These are phyloP conservation scores for Sinosuthora webbiana DNA, from an alignment of 2,113 vertebrate genomes.

Conservation along the genomic window DNA sequence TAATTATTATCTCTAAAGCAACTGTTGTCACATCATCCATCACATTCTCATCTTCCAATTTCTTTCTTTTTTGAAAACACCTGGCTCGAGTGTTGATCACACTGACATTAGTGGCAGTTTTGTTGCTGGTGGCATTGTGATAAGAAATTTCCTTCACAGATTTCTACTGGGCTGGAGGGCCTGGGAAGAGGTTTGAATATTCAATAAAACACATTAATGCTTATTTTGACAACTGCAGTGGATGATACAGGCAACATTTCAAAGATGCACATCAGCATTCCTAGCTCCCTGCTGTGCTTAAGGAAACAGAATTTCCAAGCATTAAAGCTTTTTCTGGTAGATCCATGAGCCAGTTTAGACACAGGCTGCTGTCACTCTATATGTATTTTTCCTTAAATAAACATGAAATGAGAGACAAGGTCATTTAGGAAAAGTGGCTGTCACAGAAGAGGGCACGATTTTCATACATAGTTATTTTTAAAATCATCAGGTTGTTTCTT, in stretches of 20 bases:
- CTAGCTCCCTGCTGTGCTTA: neutral
- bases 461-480: neutral
- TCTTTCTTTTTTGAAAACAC: neutral
- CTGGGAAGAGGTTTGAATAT: neutral
- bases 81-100: neutral
- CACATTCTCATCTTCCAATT: neutral
- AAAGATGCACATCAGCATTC: neutral
- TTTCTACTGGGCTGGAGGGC: neutral
- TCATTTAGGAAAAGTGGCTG: neutral
- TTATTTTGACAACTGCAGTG: neutral
- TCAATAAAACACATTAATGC: neutral
- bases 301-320: neutral
- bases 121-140: neutral
- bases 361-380: neutral
- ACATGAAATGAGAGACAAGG: neutral
- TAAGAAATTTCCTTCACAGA: neutral
- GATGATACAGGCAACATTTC: neutral
- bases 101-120: neutral
- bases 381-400: neutral
- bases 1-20: conserved; percentile 4
- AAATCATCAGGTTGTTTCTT: neutral
- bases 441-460: neutral
- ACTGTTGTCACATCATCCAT: neutral
- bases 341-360: neutral
- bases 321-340: neutral